A percentile compares a stretch with the other conserved stretches of the same genome.
These are phyloP conservation scores for Cyclophora punctaria DNA, from an alignment of 2,888 invertebrate genomes.

Conservation along the genomic window DNA sequence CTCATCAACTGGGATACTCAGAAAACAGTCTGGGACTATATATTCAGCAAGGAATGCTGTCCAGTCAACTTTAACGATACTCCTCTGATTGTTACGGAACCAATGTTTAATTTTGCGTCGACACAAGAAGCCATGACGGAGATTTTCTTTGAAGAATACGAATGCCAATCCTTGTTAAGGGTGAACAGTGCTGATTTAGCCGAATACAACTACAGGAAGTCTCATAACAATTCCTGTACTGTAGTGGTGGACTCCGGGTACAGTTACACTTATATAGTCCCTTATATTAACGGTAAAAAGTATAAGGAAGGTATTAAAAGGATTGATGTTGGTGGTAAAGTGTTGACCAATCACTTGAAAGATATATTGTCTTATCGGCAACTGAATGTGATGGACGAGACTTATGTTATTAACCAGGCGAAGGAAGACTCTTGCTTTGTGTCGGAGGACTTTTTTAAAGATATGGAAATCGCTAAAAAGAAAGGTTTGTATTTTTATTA, in stretches of 20 bases:
- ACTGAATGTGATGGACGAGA: constrained; percentile 98
- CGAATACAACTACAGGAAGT: constrained; percentile 78
- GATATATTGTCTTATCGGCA: constrained; percentile 97
- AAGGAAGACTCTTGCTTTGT: constrained; percentile 99
- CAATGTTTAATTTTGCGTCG: constrained; percentile 92
- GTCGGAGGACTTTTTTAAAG: constrained; percentile 85
- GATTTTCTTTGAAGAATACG: constrained; percentile 98
- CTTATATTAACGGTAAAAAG: constrained; percentile 87
- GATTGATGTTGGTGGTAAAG: constrained; percentile 97
- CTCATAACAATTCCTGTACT: constrained; percentile 78
- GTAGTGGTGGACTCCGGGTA: constrained; percentile 95
- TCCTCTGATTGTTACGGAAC: constrained; percentile 92
- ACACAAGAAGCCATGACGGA: constrained; percentile 96
- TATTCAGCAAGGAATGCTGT: constrained; percentile 90
- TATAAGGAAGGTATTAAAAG: constrained; percentile 80
- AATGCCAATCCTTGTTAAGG: constrained; percentile 86
- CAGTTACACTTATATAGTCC: constrained; percentile 95
- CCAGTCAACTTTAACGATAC: constrained; percentile 85
- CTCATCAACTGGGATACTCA: constrained; percentile 97
- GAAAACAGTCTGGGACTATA: constrained; percentile 96
- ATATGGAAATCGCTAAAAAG: constrained; percentile 81
- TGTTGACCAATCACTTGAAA: constrained; percentile 97
- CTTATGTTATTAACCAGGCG: constrained; percentile 97
- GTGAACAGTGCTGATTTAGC: constrained; percentile 88
- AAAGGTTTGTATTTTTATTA: constrained; percentile 36